Percentiles rank a stretch among this genome's conserved stretches.
phyloP scores from a whole-genome alignment of 2,797 vertebrate genomes.

The Leptoclinus maculatus region DNA sequence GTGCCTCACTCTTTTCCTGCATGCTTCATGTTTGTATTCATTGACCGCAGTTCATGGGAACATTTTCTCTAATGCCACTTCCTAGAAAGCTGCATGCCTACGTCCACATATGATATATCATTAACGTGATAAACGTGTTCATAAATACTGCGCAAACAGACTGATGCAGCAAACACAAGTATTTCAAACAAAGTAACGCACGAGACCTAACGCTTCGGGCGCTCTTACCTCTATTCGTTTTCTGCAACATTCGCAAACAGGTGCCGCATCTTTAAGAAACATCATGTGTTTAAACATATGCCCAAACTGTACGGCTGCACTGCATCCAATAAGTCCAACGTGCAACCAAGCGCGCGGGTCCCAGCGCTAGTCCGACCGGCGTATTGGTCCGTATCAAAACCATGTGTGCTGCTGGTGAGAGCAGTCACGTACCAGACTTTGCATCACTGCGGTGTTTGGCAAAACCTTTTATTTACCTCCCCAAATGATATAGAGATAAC shows the following conservation, averaged over 20 bases:
- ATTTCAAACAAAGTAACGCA: not conserved
- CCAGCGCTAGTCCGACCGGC: conserved; percentile 23
- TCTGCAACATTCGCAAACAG: conserved; percentile 85
- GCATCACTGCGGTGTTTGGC: conserved; percentile 76
- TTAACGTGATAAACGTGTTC: not conserved
- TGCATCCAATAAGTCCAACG: conserved; percentile 38
- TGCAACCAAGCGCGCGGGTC: conserved; percentile 33
- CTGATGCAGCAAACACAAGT: not conserved
- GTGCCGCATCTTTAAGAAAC: conserved; percentile 80
- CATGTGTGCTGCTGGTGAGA: conserved; percentile 39
- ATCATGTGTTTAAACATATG: conserved; percentile 59
- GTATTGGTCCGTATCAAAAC: conserved; percentile 29
- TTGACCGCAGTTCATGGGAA: conserved; percentile 6
- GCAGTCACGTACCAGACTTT: conserved; percentile 57
- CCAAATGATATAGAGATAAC: conserved; percentile 70
- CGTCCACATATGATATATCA: not conserved
- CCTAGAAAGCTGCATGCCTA: not conserved
- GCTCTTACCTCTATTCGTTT: conserved; percentile 80
- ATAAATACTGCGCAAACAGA: not conserved
- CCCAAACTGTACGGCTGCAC: conserved; percentile 40
- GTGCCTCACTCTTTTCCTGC: not conserved
- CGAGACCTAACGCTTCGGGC: not conserved
- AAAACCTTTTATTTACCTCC: conserved; percentile 79
- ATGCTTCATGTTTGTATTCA: not conserved
- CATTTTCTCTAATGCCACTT: conserved; percentile 9